These are phyloP conservation scores for Vidua macroura DNA, from an alignment of 2,113 vertebrate genomes.

Conservation along the genomic window DNA sequence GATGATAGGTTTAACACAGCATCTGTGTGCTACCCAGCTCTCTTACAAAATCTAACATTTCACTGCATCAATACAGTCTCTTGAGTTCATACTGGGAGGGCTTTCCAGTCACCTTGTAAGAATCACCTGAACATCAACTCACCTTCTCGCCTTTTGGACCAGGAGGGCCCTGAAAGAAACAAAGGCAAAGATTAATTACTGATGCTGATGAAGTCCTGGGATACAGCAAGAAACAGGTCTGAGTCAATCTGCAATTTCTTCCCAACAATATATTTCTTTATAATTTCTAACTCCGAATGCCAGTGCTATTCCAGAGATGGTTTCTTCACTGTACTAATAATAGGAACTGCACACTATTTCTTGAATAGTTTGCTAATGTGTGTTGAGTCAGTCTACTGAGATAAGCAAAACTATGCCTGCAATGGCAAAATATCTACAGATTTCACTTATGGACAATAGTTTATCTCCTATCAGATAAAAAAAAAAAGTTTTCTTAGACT, in stretches of 20 bases:
- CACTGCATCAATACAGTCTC: slow-evolving; percentile 43
- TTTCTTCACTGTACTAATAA: background rate
- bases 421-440: background rate
- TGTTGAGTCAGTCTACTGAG: background rate
- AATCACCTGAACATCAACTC: slow-evolving; percentile 62
- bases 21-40: slow-evolving; percentile 60
- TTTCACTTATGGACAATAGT: background rate
- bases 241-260: background rate
- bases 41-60: slow-evolving; percentile 65
- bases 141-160: slow-evolving; percentile 97
- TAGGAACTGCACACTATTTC: background rate
- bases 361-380: background rate
- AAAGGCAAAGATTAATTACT: background rate
- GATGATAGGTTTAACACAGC: slow-evolving; percentile 74
- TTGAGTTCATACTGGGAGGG: slow-evolving; percentile 46
- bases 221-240: background rate
- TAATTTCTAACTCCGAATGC: background rate
- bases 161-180: slow-evolving; percentile 83
- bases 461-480: background rate
- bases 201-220: background rate
- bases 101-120: slow-evolving; percentile 22
- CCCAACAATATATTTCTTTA: background rate
- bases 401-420: background rate
- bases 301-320: background rate
- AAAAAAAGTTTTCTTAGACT: background rate